A percentile compares a stretch with the other conserved stretches of the same genome.
phyloP scores from a whole-genome alignment of 2,797 vertebrate species.

The Melopsittacus undulatus region DNA sequence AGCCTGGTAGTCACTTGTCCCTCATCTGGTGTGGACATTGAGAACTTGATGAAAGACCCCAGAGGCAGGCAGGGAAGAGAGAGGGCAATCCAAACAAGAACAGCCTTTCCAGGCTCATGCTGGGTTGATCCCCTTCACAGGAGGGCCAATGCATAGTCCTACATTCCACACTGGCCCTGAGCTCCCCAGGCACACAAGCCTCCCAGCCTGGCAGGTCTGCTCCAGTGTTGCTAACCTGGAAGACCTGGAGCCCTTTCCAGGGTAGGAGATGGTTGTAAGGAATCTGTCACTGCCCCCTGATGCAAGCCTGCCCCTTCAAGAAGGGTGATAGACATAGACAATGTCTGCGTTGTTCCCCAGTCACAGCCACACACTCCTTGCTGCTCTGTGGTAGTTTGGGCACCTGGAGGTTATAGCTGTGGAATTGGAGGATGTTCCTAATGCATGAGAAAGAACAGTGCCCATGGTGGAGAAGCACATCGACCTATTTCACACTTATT shows the following conservation, averaged over 20 bases:
- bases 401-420: background rate
- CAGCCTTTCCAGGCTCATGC: background rate
- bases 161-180: fast-evolving
- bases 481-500: background rate
- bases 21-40: background rate
- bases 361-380: fast-evolving
- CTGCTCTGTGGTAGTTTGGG: background rate
- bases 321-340: background rate
- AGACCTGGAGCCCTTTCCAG: background rate
- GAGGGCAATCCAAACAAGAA: too few species aligned
- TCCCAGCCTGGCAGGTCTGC: background rate
- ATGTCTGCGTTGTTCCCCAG: fast-evolving
- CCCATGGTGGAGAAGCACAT: background rate
- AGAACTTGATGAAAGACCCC: background rate
- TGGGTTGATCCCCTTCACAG: background rate
- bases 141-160: background rate
- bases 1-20: background rate
- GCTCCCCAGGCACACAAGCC: fast-evolving
- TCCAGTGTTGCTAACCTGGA: fast-evolving
- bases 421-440: background rate
- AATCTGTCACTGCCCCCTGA: background rate
- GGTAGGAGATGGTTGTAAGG: background rate
- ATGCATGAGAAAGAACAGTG: background rate
- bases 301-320: background rate
- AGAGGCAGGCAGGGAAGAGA: background rate